Evolutionary conservation across 2,888 invertebrate species (phyloP).

Genomic region (Ophion costatus): DNA sequence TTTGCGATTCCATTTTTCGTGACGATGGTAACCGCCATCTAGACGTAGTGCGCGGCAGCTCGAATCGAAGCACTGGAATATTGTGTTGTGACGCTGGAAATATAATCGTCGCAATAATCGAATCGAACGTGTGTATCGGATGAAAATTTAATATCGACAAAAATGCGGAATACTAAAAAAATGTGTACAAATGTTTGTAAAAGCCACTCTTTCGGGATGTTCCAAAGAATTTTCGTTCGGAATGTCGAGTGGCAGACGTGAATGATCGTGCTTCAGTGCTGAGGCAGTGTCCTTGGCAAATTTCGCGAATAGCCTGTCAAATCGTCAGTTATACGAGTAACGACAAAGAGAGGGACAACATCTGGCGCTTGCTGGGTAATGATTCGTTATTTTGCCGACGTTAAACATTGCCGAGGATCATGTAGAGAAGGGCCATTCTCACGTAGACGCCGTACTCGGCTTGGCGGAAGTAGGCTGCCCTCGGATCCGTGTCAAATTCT

Average conservation of each 20-base stretch:
- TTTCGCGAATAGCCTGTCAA: not conserved
- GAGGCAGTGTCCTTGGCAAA: not conserved
- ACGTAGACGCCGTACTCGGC: conserved; percentile 99
- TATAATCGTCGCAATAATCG: not conserved
- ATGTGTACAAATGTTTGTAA: not conserved
- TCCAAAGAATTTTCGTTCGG: not conserved
- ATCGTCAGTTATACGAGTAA: not conserved
- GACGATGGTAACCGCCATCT: not conserved
- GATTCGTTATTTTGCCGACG: not conserved
- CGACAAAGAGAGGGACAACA: not conserved
- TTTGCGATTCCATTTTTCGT: not conserved
- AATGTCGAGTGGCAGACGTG: not conserved
- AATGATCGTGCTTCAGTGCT: not conserved
- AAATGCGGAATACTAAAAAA: not conserved
- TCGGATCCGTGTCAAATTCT: conserved; percentile 97
- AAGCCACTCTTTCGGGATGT: not conserved
- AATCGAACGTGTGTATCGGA: not conserved
- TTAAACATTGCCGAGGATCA: conserved; percentile 89
- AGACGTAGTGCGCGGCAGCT: too few relatives aligned
- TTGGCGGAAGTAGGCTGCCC: conserved; percentile 99
- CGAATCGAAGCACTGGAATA: too few relatives aligned
- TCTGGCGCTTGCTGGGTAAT: not conserved
- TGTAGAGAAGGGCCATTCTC: conserved; percentile 97
- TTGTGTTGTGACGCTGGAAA: not conserved
- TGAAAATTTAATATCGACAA: not conserved